phyloP scores from a whole-genome alignment of 2,113 vertebrate species.

The Fregetta grallaria region DNA sequence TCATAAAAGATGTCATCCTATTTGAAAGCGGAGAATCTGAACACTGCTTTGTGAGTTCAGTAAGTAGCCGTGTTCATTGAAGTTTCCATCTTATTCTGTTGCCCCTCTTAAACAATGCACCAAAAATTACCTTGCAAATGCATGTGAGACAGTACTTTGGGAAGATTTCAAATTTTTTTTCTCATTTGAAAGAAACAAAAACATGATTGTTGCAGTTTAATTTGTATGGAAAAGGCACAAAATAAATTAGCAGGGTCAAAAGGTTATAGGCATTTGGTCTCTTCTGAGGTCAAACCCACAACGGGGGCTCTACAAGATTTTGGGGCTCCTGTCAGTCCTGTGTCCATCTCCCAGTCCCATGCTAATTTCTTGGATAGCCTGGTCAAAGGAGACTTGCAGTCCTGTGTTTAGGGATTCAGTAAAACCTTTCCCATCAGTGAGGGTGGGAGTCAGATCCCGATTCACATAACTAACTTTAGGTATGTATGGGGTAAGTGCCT shows the following conservation, averaged over 20 bases:
- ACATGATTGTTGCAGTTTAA: background rate
- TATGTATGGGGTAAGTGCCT: background rate
- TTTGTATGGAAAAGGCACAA: background rate
- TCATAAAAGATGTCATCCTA: constrained; percentile 89
- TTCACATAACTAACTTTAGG: background rate
- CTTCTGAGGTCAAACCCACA: background rate
- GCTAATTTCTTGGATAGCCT: background rate
- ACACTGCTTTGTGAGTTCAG: constrained; percentile 82
- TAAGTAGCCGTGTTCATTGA: constrained; percentile 64
- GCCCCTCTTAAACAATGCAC: background rate
- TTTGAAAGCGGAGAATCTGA: constrained; percentile 83
- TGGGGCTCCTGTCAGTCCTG: background rate
- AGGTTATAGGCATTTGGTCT: background rate
- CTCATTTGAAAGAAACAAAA: background rate
- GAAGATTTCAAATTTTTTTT: background rate
- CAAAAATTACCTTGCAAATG: background rate
- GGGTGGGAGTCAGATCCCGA: background rate
- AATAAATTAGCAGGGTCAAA: background rate
- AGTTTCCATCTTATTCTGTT: background rate
- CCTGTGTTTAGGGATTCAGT: background rate
- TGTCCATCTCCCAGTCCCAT: background rate
- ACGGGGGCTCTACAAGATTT: background rate
- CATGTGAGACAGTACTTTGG: background rate
- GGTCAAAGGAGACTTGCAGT: background rate
- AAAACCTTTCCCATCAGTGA: background rate